These are phyloP conservation scores for Zaprionus davidi DNA, from an alignment of 1,140 invertebrate species.

Conservation along the genomic window DNA sequence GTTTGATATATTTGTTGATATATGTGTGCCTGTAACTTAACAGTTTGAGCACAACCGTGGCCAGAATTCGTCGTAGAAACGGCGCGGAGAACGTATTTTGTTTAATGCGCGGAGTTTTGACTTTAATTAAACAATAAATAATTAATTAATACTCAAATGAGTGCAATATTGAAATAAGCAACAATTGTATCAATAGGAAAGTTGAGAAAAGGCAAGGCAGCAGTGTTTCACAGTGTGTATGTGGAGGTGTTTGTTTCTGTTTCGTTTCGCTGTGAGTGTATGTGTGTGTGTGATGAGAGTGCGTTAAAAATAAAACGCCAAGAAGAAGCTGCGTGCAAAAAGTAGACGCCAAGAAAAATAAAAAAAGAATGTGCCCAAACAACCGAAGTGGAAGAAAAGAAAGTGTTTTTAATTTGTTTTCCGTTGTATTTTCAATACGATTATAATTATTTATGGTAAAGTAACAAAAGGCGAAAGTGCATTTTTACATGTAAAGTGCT, in stretches of 20 bases:
- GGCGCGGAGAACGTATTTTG: constrained; percentile 53
- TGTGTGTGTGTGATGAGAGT: constrained; percentile 47
- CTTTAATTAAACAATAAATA: constrained; percentile 47
- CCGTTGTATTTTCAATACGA: constrained; percentile 44
- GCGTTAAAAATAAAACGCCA: constrained; percentile 79
- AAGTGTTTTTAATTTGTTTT: constrained; percentile 65
- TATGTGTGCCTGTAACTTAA: constrained; percentile 29
- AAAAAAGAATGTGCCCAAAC: constrained; percentile 71
- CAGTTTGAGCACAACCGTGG: constrained; percentile 38
- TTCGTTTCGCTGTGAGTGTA: constrained; percentile 28
- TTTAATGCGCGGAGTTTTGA: constrained; percentile 54
- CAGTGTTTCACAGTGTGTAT: constrained; percentile 35
- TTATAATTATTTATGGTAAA: constrained; percentile 60
- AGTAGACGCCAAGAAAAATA: constrained; percentile 75
- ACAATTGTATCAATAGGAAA: constrained; percentile 37
- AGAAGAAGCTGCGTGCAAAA: constrained; percentile 77
- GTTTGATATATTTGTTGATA: not conserved
- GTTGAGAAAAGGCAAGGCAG: constrained; percentile 47
- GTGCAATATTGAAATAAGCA: constrained; percentile 50
- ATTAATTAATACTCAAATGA: constrained; percentile 56
- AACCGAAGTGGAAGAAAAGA: constrained; percentile 69
- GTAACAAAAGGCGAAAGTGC: constrained; percentile 74
- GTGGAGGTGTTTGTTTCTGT: constrained; percentile 39
- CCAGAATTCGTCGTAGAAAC: constrained; percentile 34
- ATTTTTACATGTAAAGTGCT: constrained; percentile 59